These are phyloP conservation scores for Brachypodius melanocephalos DNA, from an alignment of 2,113 vertebrate species.

Conservation along the genomic window DNA sequence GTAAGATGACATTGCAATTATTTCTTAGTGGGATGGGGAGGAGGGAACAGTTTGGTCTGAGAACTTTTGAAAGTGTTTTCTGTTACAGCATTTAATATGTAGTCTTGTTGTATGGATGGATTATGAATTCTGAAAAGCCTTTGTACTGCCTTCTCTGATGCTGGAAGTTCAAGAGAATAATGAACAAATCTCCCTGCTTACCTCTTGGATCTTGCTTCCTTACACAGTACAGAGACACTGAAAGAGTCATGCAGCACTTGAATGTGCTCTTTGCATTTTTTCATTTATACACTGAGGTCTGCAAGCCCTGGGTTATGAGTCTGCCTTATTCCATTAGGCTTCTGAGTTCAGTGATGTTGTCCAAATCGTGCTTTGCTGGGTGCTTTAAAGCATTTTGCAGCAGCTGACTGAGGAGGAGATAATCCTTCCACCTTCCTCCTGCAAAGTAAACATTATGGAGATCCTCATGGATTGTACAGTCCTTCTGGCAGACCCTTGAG, in stretches of 20 bases:
- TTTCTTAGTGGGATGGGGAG: neutral
- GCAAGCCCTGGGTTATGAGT: neutral
- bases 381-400: neutral
- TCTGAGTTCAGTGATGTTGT: neutral
- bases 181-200: neutral
- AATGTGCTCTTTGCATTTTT: neutral
- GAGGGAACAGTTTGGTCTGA: neutral
- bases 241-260: neutral
- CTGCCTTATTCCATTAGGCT: neutral
- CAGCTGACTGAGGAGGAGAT: neutral
- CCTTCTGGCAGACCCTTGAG: neutral
- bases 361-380: neutral
- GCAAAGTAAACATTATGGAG: neutral
- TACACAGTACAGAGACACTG: neutral
- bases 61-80: neutral
- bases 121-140: neutral
- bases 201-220: neutral
- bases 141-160: neutral
- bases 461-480: neutral
- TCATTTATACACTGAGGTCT: neutral
- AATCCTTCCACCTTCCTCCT: neutral
- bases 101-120: neutral
- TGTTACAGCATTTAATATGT: neutral
- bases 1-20: constrained; percentile 75
- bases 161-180: neutral